phyloP scores from a whole-genome alignment of 2,797 vertebrate genomes.

The Lagorchestes hirsutus region DNA sequence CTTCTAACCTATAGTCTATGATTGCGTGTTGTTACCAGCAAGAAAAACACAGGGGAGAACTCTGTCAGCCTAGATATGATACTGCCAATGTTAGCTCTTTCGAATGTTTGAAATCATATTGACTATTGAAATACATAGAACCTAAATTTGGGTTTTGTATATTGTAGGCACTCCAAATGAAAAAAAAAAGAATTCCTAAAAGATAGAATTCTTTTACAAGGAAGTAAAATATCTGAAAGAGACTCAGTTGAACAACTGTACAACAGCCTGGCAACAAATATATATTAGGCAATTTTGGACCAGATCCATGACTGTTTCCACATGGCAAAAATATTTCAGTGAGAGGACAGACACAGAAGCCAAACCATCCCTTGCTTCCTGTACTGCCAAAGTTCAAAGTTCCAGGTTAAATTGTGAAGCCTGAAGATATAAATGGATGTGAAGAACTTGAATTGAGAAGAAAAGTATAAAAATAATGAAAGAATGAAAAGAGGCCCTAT shows the following conservation, averaged over 20 bases:
- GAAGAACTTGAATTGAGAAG: not conserved
- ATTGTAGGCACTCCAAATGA: not conserved
- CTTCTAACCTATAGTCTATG: not conserved
- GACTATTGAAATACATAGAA: not conserved
- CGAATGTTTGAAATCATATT: not conserved
- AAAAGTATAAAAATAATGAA: conserved; percentile 1
- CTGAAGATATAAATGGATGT: not conserved
- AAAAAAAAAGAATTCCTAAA: not conserved
- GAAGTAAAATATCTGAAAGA: not conserved
- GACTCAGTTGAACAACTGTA: not conserved
- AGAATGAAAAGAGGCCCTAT: not conserved
- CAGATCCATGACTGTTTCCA: not conserved
- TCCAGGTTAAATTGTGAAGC: not conserved
- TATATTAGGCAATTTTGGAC: not conserved
- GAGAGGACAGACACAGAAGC: not conserved
- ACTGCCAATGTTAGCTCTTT: not conserved
- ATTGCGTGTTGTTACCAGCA: not conserved
- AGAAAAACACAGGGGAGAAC: not conserved
- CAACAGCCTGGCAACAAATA: not conserved
- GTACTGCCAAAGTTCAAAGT: not conserved
- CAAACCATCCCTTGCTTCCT: not conserved
- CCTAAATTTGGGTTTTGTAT: not conserved
- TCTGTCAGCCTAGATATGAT: not conserved
- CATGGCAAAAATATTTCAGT: not conserved
- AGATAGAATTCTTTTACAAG: not conserved